Evolutionary conservation across 2,888 invertebrate species (phyloP).

Genomic region (Limnephilus rhombicus): DNA sequence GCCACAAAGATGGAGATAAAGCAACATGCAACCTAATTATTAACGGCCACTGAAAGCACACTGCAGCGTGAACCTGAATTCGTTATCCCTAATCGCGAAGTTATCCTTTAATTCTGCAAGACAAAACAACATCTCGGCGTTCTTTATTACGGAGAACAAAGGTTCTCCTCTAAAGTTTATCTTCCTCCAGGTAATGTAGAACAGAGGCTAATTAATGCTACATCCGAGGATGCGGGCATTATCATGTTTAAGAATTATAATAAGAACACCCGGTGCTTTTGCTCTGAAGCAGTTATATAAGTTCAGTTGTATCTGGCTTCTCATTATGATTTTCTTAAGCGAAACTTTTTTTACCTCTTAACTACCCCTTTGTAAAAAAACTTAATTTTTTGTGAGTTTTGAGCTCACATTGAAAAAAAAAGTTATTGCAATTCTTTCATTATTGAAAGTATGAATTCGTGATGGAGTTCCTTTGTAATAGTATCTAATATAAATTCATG

Average conservation of each 20-base stretch:
- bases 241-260: conserved; percentile 37
- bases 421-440: neutral
- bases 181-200: conserved; percentile 50
- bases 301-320: neutral
- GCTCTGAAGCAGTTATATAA: neutral
- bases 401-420: neutral
- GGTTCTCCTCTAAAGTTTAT: conserved; percentile 12
- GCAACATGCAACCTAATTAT: conserved; percentile 8
- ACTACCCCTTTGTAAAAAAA: neutral
- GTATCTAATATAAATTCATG: too few species aligned
- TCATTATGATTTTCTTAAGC: neutral
- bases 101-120: conserved; percentile 23
- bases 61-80: conserved; percentile 28
- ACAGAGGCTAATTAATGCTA: conserved; percentile 59
- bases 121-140: conserved; percentile 28
- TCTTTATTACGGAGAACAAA: conserved; percentile 40
- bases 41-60: neutral
- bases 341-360: neutral
- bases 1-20: neutral
- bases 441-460: neutral
- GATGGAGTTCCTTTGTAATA: neutral
- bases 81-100: neutral
- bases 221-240: conserved; percentile 52
- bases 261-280: conserved; percentile 1
- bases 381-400: neutral